Evolutionary conservation across 2,888 invertebrate species (phyloP).

Genomic region (Drosophila merina): DNA sequence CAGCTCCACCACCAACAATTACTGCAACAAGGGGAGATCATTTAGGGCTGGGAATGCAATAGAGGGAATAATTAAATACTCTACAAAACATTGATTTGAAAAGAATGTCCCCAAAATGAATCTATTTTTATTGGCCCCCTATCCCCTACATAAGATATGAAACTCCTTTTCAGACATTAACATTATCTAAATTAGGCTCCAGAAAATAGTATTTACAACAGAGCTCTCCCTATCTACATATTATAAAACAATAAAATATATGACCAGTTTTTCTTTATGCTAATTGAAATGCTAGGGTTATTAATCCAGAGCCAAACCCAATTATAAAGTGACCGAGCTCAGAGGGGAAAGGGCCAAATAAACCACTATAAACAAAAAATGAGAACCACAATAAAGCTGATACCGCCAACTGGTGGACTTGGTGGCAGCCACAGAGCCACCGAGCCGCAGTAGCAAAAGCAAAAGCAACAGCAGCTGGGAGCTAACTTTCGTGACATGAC

Average conservation of each 20-base stretch:
- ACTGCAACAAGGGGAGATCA: constrained; percentile 49
- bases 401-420: constrained; percentile 54
- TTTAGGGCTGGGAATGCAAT: constrained; percentile 1
- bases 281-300: constrained; percentile 24
- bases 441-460: constrained; percentile 30
- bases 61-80: neutral
- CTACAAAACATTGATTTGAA: neutral
- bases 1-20: constrained; percentile 68
- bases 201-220: constrained; percentile 3
- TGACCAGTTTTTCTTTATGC: constrained; percentile 27
- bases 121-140: neutral
- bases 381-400: constrained; percentile 63
- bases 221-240: constrained; percentile 12
- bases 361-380: constrained; percentile 30
- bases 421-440: constrained; percentile 21
- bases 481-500: constrained; percentile 79
- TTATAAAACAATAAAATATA: constrained; percentile 36
- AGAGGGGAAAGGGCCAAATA: constrained; percentile 50
- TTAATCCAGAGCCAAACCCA: constrained; percentile 44
- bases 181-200: neutral
- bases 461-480: constrained; percentile 37
- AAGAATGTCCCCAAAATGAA: too few relatives aligned
- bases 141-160: neutral
- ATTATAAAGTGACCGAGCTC: constrained; percentile 63
- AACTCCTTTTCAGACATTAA: neutral